Conservation (phyloP, 2,797 vertebrate species). For the Rhynchonycteris naso region DNA sequence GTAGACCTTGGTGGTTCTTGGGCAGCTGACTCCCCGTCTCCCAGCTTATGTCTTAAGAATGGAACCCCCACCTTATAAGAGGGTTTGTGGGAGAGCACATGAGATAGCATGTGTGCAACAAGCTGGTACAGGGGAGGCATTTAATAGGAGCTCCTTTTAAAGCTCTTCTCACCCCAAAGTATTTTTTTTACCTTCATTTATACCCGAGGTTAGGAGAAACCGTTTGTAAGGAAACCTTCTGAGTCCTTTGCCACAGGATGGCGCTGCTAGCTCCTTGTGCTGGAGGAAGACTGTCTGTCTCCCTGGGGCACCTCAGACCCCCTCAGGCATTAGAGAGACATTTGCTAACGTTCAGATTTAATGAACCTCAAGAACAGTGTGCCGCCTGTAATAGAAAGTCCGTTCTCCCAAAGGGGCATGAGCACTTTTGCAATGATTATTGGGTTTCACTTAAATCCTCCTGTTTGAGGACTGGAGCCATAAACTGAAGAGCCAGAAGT, state of each 20-base stretch:
- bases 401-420: background rate
- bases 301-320: background rate
- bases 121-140: background rate
- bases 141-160: background rate
- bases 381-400: background rate
- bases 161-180: background rate
- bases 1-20: background rate
- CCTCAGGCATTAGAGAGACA: background rate
- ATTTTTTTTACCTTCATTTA: background rate
- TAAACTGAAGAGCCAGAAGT: background rate
- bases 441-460: conserved; percentile 15
- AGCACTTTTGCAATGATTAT: background rate
- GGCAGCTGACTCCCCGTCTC: background rate
- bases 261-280: background rate
- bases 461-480: background rate
- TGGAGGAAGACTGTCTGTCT: background rate
- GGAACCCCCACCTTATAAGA: background rate
- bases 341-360: background rate
- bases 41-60: background rate
- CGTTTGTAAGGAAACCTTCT: background rate
- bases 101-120: background rate
- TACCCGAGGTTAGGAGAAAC: background rate
- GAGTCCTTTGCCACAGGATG: background rate
- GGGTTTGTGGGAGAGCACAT: background rate
- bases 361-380: background rate